Conservation (phyloP, 2,113 vertebrate genomes). For the Junco hyemalis region DNA sequence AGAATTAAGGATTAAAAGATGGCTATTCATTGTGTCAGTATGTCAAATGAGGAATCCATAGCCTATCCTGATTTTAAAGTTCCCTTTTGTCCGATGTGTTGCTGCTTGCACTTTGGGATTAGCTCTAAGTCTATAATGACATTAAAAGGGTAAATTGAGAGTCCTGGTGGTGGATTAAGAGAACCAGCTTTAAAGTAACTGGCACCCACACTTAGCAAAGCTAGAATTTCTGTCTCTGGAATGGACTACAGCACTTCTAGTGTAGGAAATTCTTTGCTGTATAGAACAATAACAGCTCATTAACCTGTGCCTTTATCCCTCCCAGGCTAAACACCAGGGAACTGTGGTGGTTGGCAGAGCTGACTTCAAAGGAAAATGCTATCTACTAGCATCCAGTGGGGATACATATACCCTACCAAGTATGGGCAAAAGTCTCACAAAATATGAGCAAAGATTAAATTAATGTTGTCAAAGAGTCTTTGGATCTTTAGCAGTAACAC, state of each 20-base stretch:
- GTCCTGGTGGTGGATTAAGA: slow-evolving; percentile 30
- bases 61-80: slow-evolving; percentile 20
- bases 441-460: neutral
- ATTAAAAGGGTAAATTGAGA: slow-evolving; percentile 44
- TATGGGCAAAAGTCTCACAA: neutral
- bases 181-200: neutral
- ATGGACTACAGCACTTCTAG: neutral
- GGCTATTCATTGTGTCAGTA: slow-evolving; percentile 49
- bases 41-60: neutral
- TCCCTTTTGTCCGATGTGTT: slow-evolving; percentile 1
- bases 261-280: neutral
- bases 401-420: neutral
- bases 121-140: slow-evolving; percentile 38
- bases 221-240: neutral
- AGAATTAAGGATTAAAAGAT: slow-evolving; percentile 40
- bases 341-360: neutral
- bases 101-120: slow-evolving; percentile 30
- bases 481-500: neutral
- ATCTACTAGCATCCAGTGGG: neutral
- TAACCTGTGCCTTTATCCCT: slow-evolving; percentile 3
- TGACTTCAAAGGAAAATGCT: slow-evolving; percentile 15
- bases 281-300: neutral
- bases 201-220: neutral
- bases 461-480: neutral
- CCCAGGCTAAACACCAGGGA: neutral